Evolutionary conservation across 2,797 vertebrate species (phyloP).

Genomic region (Chelmon rostratus): DNA sequence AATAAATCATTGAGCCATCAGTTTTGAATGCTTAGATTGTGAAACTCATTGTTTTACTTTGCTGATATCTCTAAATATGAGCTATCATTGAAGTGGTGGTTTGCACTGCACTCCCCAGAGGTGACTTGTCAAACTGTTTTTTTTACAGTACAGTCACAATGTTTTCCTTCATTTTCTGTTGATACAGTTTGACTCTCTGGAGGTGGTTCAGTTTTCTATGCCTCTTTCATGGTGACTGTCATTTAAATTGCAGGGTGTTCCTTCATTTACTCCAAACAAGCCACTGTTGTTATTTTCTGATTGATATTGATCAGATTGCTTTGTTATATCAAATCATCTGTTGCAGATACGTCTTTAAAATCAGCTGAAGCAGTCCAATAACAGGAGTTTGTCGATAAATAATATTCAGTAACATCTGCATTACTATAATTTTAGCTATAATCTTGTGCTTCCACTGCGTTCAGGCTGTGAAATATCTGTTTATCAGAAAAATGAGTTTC

Average conservation of each 20-base stretch:
- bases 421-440: neutral
- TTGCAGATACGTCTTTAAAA: neutral
- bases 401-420: slow-evolving; percentile 1
- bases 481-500: neutral
- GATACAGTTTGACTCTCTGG: neutral
- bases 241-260: neutral
- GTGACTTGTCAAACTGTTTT: neutral
- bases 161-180: neutral
- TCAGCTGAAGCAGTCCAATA: neutral
- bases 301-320: neutral
- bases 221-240: neutral
- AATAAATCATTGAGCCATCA: neutral
- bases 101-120: neutral
- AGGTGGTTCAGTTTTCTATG: neutral
- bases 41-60: neutral
- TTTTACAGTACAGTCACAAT: neutral
- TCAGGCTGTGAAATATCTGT: neutral
- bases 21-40: neutral
- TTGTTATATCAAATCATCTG: neutral
- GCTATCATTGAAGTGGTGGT: neutral
- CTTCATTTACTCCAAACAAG: neutral
- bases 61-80: neutral
- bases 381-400: neutral
- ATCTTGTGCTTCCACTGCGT: neutral
- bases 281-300: neutral